Conservation (phyloP, 2,797 vertebrate genomes). For the Urophycis tenuis region DNA sequence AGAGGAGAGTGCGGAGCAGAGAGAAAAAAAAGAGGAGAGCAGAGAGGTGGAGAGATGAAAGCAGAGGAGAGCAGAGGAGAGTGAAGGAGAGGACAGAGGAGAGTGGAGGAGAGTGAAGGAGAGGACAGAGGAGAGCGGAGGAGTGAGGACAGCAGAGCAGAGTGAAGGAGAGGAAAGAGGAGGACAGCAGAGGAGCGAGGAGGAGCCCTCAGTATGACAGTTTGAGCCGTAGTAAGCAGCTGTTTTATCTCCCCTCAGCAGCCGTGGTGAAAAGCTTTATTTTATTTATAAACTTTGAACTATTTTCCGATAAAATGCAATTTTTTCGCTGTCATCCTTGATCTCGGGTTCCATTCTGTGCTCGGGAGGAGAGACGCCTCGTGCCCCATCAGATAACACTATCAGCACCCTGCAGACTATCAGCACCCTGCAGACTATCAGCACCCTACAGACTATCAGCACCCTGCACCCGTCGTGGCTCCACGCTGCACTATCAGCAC, state of each 20-base stretch:
- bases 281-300: slow-evolving; percentile 92
- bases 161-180: neutral
- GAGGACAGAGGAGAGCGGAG: neutral
- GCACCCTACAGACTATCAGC: slow-evolving; percentile 55
- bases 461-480: slow-evolving; percentile 66
- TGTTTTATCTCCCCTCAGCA: slow-evolving; percentile 85
- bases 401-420: slow-evolving; percentile 66
- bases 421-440: slow-evolving; percentile 58
- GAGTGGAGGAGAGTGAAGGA: slow-evolving; percentile 29
- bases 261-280: slow-evolving; percentile 79
- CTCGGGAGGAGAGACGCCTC: slow-evolving; percentile 75
- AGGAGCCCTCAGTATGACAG: slow-evolving; percentile 50
- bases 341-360: slow-evolving; percentile 82
- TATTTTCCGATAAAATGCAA: slow-evolving; percentile 86
- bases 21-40: neutral
- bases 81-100: slow-evolving; percentile 18
- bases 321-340: slow-evolving; percentile 80
- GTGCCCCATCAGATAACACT: slow-evolving; percentile 78
- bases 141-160: neutral
- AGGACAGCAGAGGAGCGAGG: slow-evolving; percentile 30
- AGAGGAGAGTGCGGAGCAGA: neutral
- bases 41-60: neutral
- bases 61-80: slow-evolving; percentile 23
- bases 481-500: slow-evolving; percentile 72
- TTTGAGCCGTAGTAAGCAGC: slow-evolving; percentile 64